Evolutionary conservation across 2,797 vertebrate genomes (phyloP), one percentile per base, ranked within the genome.

Genomic region (Coregonus ussuriensis): DNA sequence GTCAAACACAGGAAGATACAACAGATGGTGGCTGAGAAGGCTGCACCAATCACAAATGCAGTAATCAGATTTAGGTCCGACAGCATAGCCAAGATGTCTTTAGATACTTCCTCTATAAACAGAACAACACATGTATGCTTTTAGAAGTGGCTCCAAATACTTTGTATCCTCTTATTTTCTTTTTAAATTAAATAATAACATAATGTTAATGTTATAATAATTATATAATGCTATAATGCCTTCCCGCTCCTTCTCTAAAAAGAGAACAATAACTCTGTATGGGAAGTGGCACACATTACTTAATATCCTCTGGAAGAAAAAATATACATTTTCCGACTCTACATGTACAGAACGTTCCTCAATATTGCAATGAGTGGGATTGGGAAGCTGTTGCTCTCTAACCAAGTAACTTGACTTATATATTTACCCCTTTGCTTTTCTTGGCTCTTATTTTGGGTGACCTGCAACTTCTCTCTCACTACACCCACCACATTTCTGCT

Each of bases 21-120:
- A 72, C 72, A 91, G 63, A 89, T 16, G 37, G 74, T 0, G n/a
- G 82, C 7, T 31, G 90, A 82, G 54, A 84, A 67, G 18, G 84
- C 18, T 7, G 81, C 15, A 7, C 90, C 93, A 3, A 71, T 25
- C 7, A 90, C 25, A 85, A 92, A 89, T 31, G 78, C 75, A 53
- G 89, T 0, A 35, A 89, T 77, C 25, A 77, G 71, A 14, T 74
- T 11, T 4, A 74, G 2, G 65, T 72, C 11, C 53, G 3, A 18
- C 54, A 79, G 1, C 9, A 0, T 1, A 0, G 0, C 0, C 0
- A 47, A 1, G 0, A 15, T n/a, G 68, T 70, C 1, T n/a, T 18
- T 7, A 18, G 33, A 33, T 18, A 33, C 21, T 59, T 18, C 1
- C 0, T 29, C 1, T 0, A 33, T 7, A 67, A 70, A 9, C 1